phyloP scores from a whole-genome alignment of 2,888 invertebrate genomes.

The Eretmocerus hayati region DNA sequence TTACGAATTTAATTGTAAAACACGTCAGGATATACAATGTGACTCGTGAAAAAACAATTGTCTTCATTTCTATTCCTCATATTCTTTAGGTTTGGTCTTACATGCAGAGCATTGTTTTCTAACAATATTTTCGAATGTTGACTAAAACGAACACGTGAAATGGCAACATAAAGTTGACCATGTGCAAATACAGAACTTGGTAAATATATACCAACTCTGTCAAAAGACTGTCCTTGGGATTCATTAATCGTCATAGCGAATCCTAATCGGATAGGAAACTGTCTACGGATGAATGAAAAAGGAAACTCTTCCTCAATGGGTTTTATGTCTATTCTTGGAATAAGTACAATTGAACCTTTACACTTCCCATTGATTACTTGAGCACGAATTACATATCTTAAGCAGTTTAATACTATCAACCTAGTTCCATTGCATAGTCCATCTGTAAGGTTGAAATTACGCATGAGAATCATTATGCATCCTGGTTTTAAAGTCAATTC shows the following conservation, averaged over 20 bases:
- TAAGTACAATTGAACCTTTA: conserved; percentile 15
- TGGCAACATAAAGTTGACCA: conserved; percentile 15
- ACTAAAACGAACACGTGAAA: conserved; percentile 3
- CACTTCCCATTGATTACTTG: conserved; percentile 24
- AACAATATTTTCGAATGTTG: conserved; percentile 18
- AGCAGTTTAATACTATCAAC: conserved; percentile 21
- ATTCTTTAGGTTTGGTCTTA: too few species aligned
- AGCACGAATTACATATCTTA: conserved; percentile 19
- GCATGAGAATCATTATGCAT: conserved; percentile 23
- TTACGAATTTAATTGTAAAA: too few species aligned
- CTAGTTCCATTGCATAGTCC: conserved; percentile 25
- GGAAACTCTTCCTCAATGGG: conserved; percentile 20
- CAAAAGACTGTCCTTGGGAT: conserved; percentile 21
- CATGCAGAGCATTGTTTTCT: too few species aligned
- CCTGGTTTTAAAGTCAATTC: conserved; percentile 20
- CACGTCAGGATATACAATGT: too few species aligned
- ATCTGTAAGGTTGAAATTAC: conserved; percentile 23
- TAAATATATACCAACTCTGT: conserved; percentile 20
- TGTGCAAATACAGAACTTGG: conserved; percentile 21
- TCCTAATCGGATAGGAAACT: conserved; percentile 24
- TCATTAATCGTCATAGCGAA: conserved; percentile 26
- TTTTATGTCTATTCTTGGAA: conserved; percentile 20
- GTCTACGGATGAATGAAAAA: conserved; percentile 18
- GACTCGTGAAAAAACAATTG: too few species aligned
- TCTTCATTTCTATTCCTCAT: too few species aligned